Evolutionary conservation across 2,113 vertebrate genomes (phyloP).

Genomic region (Mirza zaza): DNA sequence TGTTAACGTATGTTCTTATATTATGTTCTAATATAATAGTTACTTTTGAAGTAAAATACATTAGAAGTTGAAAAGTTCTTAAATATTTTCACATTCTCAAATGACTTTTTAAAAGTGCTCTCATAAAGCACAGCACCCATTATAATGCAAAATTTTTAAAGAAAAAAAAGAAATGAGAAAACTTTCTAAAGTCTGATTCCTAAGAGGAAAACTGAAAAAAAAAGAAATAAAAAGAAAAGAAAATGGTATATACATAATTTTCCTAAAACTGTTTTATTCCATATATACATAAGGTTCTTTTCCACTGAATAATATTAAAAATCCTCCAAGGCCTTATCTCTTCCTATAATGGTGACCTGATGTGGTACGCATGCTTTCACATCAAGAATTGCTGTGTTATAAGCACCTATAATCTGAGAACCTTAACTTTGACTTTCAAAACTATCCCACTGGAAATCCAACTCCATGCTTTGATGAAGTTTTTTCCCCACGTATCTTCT

Average conservation of each 20-base stretch:
- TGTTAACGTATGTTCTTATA: not conserved
- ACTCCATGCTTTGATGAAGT: not conserved
- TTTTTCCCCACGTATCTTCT: not conserved
- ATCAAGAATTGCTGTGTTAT: not conserved
- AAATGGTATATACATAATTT: not conserved
- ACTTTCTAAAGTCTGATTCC: not conserved
- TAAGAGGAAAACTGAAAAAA: not conserved
- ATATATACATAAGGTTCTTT: not conserved
- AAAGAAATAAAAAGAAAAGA: not conserved
- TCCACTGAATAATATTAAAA: not conserved
- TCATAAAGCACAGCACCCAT: not conserved
- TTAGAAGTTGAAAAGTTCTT: not conserved
- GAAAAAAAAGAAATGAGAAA: not conserved
- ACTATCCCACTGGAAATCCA: not conserved
- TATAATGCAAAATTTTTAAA: conserved; percentile 22
- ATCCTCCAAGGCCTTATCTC: not conserved
- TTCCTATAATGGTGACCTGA: not conserved
- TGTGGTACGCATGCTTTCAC: not conserved
- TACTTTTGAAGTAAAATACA: conserved; percentile 34
- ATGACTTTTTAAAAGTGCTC: not conserved
- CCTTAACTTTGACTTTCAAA: not conserved
- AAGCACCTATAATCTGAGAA: not conserved
- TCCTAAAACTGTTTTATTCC: not conserved
- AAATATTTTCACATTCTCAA: not conserved
- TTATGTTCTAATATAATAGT: not conserved